These are phyloP conservation scores for Perizoma affinitatum DNA, from an alignment of 2,888 invertebrate genomes.

Conservation along the genomic window DNA sequence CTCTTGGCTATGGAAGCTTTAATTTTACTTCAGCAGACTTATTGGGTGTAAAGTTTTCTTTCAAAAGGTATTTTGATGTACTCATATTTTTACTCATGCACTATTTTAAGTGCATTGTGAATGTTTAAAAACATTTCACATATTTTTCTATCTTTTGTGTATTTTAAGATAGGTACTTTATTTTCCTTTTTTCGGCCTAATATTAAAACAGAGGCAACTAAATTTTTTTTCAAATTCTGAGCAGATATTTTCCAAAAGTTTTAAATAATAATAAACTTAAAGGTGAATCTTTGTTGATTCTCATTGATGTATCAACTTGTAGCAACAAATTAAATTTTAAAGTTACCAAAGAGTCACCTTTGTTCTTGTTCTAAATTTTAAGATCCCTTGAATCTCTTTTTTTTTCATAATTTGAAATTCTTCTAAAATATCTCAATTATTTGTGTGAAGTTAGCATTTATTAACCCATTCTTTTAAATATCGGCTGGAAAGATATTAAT, in stretches of 20 bases:
- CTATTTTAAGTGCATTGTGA: conserved; percentile 9
- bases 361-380: conserved; percentile 29
- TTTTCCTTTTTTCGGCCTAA: conserved; percentile 23
- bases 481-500: conserved; percentile 9
- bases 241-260: no score
- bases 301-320: conserved; percentile 10
- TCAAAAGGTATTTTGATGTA: background rate
- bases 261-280: no score
- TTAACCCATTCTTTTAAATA: conserved; percentile 3
- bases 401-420: conserved; percentile 27
- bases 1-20: conserved; percentile 2
- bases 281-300: background rate
- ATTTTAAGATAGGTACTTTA: conserved; percentile 19
- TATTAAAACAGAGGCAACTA: background rate
- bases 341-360: conserved; percentile 2
- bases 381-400: conserved; percentile 53
- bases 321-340: conserved; percentile 20
- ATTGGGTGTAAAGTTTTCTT: conserved; percentile 16
- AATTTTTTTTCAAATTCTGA: no score
- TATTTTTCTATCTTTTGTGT: background rate
- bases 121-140: conserved; percentile 9
- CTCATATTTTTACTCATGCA: conserved; percentile 9
- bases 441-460: conserved; percentile 23
- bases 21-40: conserved; percentile 2
- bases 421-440: conserved; percentile 26